Base-by-base conservation (phyloP, 2,797 vertebrate genomes). In the Okamejei kenojei region DNA sequence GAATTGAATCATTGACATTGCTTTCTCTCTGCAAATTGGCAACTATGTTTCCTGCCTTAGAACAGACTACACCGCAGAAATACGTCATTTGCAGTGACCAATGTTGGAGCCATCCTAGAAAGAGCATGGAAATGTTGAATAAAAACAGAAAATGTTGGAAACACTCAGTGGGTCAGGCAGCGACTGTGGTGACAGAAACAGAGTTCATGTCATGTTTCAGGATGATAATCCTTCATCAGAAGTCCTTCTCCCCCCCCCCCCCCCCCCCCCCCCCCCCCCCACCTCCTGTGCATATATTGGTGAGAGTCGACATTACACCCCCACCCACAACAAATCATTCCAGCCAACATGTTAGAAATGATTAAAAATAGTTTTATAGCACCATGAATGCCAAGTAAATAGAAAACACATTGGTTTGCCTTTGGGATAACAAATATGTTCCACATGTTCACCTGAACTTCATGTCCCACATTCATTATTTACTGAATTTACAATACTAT, bases 401-500 rank as follows among this genome's bases (percentile, higher is more conserved):
- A 86, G 82, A 86, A 86, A 86, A 8, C 82, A 86, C 58, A 91
- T 91, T 86, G 54, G 26, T 86, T 26, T 86, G 54, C 8, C 82
- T 4, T 21, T 86, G 21, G 65, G 63, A 38, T 71, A 90, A 38
- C n/a, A 71, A 90, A 90, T 90, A 61, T 38, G 10, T 71, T 90
- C 65, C 88, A 90, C 65, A 71, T 91, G 65, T 91, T 38, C 38
- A 35, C 88, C 65, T 91, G 88, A 91, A 71, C 88, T 13, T 68
- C 19, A 91, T 13, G 73, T 23, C 82, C 82, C 21, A 73, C 38
- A 38, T 73, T 73, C n/a, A 26, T 90, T 90, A 90, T 68, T 71
- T 54, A 32, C 82, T 86, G 82, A 63, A 38, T 91, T 91, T 74
- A 38, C 88, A 45, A 54, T 29, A 38, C 71, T 21, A 54, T 23